These are phyloP conservation scores for Podarcis cretensis DNA, from an alignment of 2,113 vertebrate genomes.

Conservation along the genomic window DNA sequence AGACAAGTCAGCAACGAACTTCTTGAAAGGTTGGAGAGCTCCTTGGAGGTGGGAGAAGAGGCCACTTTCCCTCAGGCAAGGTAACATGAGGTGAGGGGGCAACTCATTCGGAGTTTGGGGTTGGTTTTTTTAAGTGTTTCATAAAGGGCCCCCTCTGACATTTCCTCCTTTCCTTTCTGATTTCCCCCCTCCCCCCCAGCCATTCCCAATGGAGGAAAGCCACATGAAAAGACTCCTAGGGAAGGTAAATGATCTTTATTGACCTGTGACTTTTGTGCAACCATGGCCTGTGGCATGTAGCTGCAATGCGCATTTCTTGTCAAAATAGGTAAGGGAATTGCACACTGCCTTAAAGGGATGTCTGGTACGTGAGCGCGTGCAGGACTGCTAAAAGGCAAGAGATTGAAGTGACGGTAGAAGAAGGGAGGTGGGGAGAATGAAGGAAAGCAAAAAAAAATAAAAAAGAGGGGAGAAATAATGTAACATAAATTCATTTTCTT, in stretches of 20 bases:
- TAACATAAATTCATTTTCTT: conserved; percentile 38
- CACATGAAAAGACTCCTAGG: conserved; percentile 71
- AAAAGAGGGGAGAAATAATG: conserved; percentile 26
- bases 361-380: not conserved
- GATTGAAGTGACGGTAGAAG: conserved; percentile 52
- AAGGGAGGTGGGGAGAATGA: conserved; percentile 41
- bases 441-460: not conserved
- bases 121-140: conserved; percentile 53
- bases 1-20: conserved; percentile 67
- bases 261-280: conserved; percentile 76
- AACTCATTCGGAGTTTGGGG: conserved; percentile 50
- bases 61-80: conserved; percentile 74
- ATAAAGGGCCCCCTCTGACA: conserved; percentile 66
- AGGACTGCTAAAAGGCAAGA: conserved; percentile 58
- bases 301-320: conserved; percentile 70
- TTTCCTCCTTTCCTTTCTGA: conserved; percentile 68
- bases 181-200: conserved; percentile 10
- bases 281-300: conserved; percentile 68
- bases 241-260: conserved; percentile 78
- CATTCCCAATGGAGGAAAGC: conserved; percentile 42
- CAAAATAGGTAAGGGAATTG: conserved; percentile 76
- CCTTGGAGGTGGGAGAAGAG: conserved; percentile 64
- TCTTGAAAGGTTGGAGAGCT: conserved; percentile 66
- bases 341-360: conserved; percentile 65
- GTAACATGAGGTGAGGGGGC: conserved; percentile 59